phyloP scores from a whole-genome alignment of 2,797 vertebrate genomes.

The Avahi laniger region DNA sequence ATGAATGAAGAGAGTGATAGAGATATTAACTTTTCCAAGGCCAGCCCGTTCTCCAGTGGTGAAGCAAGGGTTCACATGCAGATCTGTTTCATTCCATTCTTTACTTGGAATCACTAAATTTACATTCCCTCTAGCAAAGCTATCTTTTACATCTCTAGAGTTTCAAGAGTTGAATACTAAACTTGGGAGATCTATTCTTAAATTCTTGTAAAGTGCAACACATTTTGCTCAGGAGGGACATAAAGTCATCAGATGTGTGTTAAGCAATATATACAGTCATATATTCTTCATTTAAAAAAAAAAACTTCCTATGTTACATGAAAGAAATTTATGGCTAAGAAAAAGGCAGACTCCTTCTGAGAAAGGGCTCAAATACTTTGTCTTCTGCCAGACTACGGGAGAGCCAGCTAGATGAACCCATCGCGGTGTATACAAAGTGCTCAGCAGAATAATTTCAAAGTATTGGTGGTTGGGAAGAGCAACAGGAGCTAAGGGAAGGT shows the following conservation, averaged over 20 bases:
- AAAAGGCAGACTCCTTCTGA: not conserved
- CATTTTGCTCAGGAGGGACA: not conserved
- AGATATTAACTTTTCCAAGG: not conserved
- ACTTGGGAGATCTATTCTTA: constrained; percentile 15
- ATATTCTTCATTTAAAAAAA: not conserved
- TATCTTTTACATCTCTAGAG: not conserved
- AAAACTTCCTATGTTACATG: not conserved
- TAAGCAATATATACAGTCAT: not conserved
- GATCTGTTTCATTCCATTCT: not conserved
- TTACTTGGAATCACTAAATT: not conserved
- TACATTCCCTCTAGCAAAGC: not conserved
- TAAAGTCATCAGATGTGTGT: constrained; percentile 26
- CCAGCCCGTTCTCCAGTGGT: not conserved
- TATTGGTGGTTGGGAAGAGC: fast-evolving
- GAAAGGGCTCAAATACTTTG: not conserved
- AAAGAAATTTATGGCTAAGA: constrained; percentile 11
- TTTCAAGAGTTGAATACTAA: not conserved
- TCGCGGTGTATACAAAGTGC: not conserved
- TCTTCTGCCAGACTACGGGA: not conserved
- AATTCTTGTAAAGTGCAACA: not conserved
- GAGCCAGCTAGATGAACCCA: not conserved
- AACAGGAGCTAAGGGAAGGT: not conserved
- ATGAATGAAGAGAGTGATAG: not conserved
- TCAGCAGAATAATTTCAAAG: not conserved
- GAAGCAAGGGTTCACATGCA: not conserved